phyloP scores from a whole-genome alignment of 1,140 invertebrate genomes.

The Brachionus rotundiformis region DNA sequence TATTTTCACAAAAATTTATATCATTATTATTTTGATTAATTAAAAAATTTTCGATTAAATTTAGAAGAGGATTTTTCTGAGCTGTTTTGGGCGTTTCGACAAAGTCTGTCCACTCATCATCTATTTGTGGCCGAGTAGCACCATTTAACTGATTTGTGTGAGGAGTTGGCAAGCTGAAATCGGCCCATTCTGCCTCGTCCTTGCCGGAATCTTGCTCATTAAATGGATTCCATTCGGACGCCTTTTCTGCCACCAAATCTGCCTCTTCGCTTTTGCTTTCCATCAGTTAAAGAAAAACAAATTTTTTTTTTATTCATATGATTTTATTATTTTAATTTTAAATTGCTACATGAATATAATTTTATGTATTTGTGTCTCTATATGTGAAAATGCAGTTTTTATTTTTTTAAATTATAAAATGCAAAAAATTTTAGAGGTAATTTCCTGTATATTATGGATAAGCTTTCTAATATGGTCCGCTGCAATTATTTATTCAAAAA shows the following conservation, averaged over 20 bases:
- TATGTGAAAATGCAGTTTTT: background rate
- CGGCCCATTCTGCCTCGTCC: background rate
- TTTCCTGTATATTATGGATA: background rate
- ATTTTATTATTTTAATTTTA: conserved; percentile 45
- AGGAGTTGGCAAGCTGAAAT: background rate
- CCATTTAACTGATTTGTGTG: no score
- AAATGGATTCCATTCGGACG: conserved; percentile 14
- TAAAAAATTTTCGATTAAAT: conserved; percentile 24
- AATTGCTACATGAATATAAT: background rate
- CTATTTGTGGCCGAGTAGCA: background rate
- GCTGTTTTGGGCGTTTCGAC: conserved; percentile 10
- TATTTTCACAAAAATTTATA: conserved; percentile 20
- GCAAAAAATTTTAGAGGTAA: background rate
- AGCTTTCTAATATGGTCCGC: no score
- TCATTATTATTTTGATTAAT: background rate
- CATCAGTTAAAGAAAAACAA: background rate
- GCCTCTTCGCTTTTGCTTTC: conserved; percentile 4
- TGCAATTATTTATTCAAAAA: no score
- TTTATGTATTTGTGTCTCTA: background rate
- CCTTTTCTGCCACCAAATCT: background rate
- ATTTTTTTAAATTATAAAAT: background rate
- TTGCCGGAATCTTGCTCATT: background rate
- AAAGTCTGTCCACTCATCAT: conserved; percentile 40
- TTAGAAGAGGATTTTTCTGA: background rate
- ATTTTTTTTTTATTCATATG: conserved; percentile 22